Conservation (phyloP, 2,888 invertebrate species). For the Antitype chi region DNA sequence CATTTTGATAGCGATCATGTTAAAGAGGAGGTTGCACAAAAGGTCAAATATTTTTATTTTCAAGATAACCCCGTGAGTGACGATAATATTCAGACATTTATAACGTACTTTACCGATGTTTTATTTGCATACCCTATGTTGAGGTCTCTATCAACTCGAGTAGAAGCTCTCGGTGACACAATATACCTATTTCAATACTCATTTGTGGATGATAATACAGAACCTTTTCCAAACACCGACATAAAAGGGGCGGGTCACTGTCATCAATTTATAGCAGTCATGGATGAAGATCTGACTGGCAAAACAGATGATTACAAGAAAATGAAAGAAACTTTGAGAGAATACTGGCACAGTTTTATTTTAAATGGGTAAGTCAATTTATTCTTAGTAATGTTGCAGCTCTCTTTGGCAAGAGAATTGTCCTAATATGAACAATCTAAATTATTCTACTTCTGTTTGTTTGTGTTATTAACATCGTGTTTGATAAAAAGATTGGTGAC, state of each 20-base stretch:
- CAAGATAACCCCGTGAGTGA: constrained; percentile 64
- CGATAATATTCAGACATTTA: constrained; percentile 58
- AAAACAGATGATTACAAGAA: constrained; percentile 55
- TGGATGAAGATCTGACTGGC: constrained; percentile 45
- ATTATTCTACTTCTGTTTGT: background rate
- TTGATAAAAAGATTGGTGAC: background rate
- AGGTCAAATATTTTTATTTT: constrained; percentile 74
- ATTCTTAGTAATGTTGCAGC: background rate
- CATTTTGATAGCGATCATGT: constrained; percentile 68
- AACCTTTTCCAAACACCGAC: constrained; percentile 63
- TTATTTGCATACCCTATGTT: constrained; percentile 72
- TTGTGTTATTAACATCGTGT: background rate
- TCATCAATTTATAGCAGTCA: constrained; percentile 64
- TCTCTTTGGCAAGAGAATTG: background rate
- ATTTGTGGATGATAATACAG: constrained; percentile 67
- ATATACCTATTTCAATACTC: constrained; percentile 76
- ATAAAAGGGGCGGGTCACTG: constrained; percentile 72
- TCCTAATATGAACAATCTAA: background rate
- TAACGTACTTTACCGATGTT: constrained; percentile 78
- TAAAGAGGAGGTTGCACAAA: constrained; percentile 66
- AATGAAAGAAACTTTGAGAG: constrained; percentile 59
- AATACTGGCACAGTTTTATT: constrained; percentile 69
- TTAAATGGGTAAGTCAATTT: constrained; percentile 64
- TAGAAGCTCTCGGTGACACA: constrained; percentile 64
- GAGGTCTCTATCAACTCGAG: constrained; percentile 67